Base-by-base conservation (phyloP, 2,797 vertebrate genomes). In the Anguilla megastoma region DNA sequence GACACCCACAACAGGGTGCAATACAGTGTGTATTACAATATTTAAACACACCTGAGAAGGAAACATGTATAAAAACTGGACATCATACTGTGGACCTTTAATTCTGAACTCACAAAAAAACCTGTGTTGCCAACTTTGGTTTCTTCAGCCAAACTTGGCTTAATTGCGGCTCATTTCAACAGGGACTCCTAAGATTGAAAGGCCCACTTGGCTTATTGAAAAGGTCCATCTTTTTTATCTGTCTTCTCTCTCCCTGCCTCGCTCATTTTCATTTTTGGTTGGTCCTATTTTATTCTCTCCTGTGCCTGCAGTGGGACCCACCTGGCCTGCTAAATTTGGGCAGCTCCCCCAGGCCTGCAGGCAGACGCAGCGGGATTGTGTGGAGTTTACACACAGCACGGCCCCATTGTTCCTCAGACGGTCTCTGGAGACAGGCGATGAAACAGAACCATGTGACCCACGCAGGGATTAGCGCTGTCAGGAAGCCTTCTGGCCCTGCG, bases 391-490 rank as follows among this genome's bases (percentile, higher is more conserved):
- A 89, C 91, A 92, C 92, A 95, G 94, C 92, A 93, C 90, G 94
- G 63, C 94, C 58, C 92, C 92, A 95, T 95, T 96, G 95, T 96
- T 95, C 90, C 91, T 91, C 93, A 24, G 74, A 95, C 94, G 94
- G 89, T 90, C 89, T 94, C 92, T 95, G 92, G 93, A 95, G 94
- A 95, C 74, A 79, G 74, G 74, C 33, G 36, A 21, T 41, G 74
- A 79, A 79, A 45, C 4, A 21, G 74, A 94, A 92, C 93, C 93
- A 93, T 93, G 92, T 95, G 95, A 96, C 95, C 95, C 94, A 93
- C 94, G 94, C 94, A 93, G 92, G 94, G 95, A 96, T 96, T 95
- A 96, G 94, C 90, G 91, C 41, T 5, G 94, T 94, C 94, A 95
- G 96, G 94, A 96, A 95, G 94, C 94, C 95, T 94, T 95, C 93